These are phyloP conservation scores for Allygus modestus DNA, from an alignment of 2,888 invertebrate species.

Conservation along the genomic window DNA sequence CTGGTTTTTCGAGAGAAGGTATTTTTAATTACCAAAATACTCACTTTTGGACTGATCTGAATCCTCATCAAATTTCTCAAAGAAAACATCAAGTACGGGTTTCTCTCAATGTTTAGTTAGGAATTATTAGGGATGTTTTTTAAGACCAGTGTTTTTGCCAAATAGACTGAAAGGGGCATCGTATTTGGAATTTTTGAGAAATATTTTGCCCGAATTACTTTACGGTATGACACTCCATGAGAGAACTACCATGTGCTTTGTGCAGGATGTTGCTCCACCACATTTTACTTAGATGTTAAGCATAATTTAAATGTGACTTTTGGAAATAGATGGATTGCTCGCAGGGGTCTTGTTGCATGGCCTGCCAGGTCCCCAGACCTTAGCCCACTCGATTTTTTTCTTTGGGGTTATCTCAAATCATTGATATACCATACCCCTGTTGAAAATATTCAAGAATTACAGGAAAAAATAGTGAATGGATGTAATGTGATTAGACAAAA, in stretches of 20 bases:
- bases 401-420: slow-evolving; percentile 24
- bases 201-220: slow-evolving; percentile 2
- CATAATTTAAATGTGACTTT: background rate
- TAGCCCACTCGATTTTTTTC: slow-evolving; percentile 18
- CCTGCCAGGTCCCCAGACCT: slow-evolving; percentile 20
- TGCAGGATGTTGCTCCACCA: slow-evolving; percentile 40
- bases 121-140: background rate
- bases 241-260: too few relatives aligned
- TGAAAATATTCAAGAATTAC: background rate
- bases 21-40: slow-evolving; percentile 46
- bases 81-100: slow-evolving; percentile 22
- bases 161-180: slow-evolving; percentile 9
- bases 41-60: slow-evolving; percentile 33
- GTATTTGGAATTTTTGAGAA: background rate
- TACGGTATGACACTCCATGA: background rate
- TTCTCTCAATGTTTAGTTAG: slow-evolving; percentile 13
- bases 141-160: slow-evolving; percentile 29
- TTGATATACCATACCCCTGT: slow-evolving; percentile 18
- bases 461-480: background rate
- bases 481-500: background rate
- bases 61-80: slow-evolving; percentile 17
- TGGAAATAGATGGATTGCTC: slow-evolving; percentile 31
- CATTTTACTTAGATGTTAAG: slow-evolving; percentile 8
- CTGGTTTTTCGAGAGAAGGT: slow-evolving; percentile 24
- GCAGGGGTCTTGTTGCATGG: slow-evolving; percentile 12